Evolutionary conservation across 37 sponge, comb jelly and placozoan genomes (phyloP), one percentile per base, ranked within the genome.

Genomic region (Spongia lamella): DNA sequence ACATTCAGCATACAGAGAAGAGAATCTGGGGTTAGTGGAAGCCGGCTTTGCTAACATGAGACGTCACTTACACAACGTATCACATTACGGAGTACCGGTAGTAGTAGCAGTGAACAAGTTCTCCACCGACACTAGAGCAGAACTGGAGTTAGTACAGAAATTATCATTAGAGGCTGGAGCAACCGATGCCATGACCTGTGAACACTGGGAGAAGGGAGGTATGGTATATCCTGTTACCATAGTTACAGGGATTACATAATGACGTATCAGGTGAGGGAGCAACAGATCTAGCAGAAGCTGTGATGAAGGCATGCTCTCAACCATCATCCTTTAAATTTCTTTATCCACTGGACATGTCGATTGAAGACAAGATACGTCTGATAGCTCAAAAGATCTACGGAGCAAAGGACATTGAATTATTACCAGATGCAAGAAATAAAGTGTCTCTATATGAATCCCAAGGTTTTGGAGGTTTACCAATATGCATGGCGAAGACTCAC

Each of bases 401-500:
- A 29, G 99, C 96, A 7, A 86, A 79, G 37, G 96, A 76, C 51
- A 84, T 98, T 17, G 76, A 76, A 65, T 16, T 93, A 25, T 70
- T 81, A 0, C 81, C 82, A 31, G 89, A 82, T 50, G 96, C 94
- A 6, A 70, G 60, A 39, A 61, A 60, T 29, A 83, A 89, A 40
- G 58, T 98, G n/a, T 86, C 80, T 13, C 66, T 80, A 29, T 90
- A 94, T 68, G 74, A 82, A 58, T 50, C 66, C 33, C 91, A 88
- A 26, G 99, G 96, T 13, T 95, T 90, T 60, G 85, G 79, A 11
- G 34, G 70, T 13, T 85, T 98, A 0, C 96, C 99, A 3, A 86
- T 98, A 36, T 98, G 99, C 59, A 98, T 98, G 99, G 99, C 99
- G 17, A 98, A 98, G 85, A 98, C 99, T 29, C 96, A 98, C 62